These are phyloP conservation scores for Eucidaris tribuloides DNA, from an alignment of 35 echinoderm and acorn worm genomes.

Conservation along the genomic window DNA sequence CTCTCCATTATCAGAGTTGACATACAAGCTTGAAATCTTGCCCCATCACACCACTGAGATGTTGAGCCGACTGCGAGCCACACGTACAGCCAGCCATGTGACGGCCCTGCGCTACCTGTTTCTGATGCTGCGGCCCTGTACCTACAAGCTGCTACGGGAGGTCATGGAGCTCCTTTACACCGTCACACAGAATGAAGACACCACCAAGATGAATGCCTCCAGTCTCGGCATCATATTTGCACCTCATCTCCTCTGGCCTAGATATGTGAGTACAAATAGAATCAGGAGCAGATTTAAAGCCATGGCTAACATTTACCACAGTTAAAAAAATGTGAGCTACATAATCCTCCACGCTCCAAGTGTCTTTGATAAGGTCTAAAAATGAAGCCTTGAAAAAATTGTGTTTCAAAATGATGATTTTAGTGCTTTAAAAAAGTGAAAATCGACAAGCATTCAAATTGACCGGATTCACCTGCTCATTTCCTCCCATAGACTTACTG, in stretches of 20 bases:
- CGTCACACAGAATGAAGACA: constrained; percentile 65
- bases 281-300: no score
- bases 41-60: constrained; percentile 38
- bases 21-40: constrained; percentile 46
- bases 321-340: no score
- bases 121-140: constrained; percentile 70
- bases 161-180: constrained; percentile 76
- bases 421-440: no score
- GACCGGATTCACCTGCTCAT: no score
- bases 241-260: constrained; percentile 94
- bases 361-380: no score
- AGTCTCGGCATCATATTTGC: constrained; percentile 98
- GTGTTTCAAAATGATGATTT: no score
- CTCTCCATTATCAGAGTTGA: no score
- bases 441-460: no score
- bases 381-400: no score
- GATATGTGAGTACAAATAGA: constrained; percentile 90
- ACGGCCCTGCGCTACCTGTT: constrained; percentile 80
- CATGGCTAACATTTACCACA: no score
- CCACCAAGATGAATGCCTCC: constrained; percentile 87
- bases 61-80: constrained; percentile 33
- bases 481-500: no score
- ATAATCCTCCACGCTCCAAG: no score
- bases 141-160: constrained; percentile 77
- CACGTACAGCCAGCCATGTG: constrained; percentile 60